These are phyloP conservation scores for Syrphus vitripennis DNA, from an alignment of 2,888 invertebrate species.

Conservation along the genomic window DNA sequence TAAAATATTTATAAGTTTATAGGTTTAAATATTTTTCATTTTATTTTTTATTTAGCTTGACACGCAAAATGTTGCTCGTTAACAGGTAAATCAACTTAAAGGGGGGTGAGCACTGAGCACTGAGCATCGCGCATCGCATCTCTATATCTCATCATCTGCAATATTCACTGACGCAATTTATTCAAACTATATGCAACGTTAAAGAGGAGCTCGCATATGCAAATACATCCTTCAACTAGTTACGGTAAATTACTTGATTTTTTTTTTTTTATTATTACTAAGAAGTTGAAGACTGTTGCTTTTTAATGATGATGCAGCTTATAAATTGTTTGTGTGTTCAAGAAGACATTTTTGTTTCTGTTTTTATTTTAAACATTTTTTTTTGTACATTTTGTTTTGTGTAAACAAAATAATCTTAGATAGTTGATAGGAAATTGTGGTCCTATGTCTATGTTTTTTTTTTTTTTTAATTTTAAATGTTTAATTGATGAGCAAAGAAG, in stretches of 20 bases:
- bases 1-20: not conserved
- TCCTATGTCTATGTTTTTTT: constrained; percentile 7
- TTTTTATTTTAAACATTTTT: not conserved
- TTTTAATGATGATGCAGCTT: constrained; percentile 17
- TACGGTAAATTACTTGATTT: constrained; percentile 40
- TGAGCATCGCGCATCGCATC: too few species aligned
- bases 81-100: constrained; percentile 68
- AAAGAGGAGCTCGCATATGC: constrained; percentile 51
- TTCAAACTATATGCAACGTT: constrained; percentile 19
- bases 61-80: constrained; percentile 54
- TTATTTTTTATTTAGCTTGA: constrained; percentile 14
- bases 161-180: constrained; percentile 67
- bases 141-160: constrained; percentile 39
- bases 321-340: not conserved
- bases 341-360: not conserved
- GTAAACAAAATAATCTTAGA: not conserved
- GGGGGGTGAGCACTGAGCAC: not conserved
- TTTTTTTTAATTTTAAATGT: not conserved
- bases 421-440: constrained; percentile 12
- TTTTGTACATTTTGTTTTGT: too few species aligned
- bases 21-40: not conserved
- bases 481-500: constrained; percentile 41
- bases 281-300: not conserved
- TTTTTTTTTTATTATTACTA: not conserved
- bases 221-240: constrained; percentile 70